Conservation (phyloP, 2,888 invertebrate species). For the Acheta domesticus region DNA sequence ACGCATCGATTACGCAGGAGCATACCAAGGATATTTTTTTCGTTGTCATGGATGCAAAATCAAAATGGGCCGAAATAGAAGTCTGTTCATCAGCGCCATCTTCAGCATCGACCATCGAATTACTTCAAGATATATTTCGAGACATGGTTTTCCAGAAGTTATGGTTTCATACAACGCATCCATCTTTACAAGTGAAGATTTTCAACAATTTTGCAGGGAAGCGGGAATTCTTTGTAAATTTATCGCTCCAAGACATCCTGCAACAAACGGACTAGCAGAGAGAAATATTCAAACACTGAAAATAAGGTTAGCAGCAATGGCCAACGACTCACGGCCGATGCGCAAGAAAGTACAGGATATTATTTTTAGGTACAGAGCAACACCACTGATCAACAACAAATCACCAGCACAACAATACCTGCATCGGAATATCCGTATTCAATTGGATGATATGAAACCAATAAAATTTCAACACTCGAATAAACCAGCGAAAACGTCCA, state of each 20-base stretch:
- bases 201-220: constrained; percentile 37
- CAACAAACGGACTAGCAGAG: constrained; percentile 37
- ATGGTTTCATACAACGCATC: constrained; percentile 41
- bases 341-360: constrained; percentile 20
- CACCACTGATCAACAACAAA: constrained; percentile 34
- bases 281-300: constrained; percentile 36
- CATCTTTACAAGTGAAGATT: constrained; percentile 38
- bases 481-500: neutral
- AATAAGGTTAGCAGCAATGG: constrained; percentile 29
- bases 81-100: constrained; percentile 36
- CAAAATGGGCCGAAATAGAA: constrained; percentile 41
- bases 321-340: constrained; percentile 24
- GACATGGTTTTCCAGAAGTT: constrained; percentile 40
- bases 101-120: constrained; percentile 36
- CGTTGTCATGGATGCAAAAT: constrained; percentile 39
- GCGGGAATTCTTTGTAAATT: constrained; percentile 38
- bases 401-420: constrained; percentile 36
- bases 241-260: constrained; percentile 37
- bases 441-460: neutral
- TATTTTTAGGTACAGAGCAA: constrained; percentile 34
- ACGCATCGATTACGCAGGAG: constrained; percentile 33
- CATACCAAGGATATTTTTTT: constrained; percentile 38
- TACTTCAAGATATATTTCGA: constrained; percentile 39
- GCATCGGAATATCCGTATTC: constrained; percentile 29
- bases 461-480: neutral